Base-by-base conservation (phyloP, 1,140 invertebrate genomes). In the Eciton burchellii region DNA sequence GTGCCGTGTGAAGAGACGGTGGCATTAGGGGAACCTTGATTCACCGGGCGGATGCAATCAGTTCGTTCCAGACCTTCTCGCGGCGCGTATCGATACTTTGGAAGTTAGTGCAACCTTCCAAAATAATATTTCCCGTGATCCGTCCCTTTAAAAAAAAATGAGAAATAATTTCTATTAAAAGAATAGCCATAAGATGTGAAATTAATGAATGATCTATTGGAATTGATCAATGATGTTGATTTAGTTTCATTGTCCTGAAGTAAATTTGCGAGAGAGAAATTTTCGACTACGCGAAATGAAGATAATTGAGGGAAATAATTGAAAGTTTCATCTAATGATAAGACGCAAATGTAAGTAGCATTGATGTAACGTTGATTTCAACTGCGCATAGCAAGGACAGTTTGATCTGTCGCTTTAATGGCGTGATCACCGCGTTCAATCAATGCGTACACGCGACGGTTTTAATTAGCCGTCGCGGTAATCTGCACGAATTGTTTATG, bases 331-430 rank as follows among this genome's bases (percentile, higher is more conserved):
- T 14, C 16, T 47, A 49, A 74, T 16, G 57, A 62, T 76, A 21
- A 47, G 4, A 68, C 16, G 26, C 3, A 43, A 3, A 66, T 11
- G 4, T 41, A 56, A 21, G n/a, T 29, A 52, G 21, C 47, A 26
- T 56, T 56, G 74, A 57, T 59, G 74, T 54, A 54, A 66, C 16
- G 11, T 6, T 35, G 21, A 54, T 35, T 43, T 77, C 66, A 68
- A 43, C 0, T 49, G 56, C 24, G 24, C 12, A 21, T 16, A 26
- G 41, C 63, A 79, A 79, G 49, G 41, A 68, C 63, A 79, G 52
- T 70, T 79, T 79, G 63, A 79, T 68, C 43, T 68, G n/a, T 57
- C n/a, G 43, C 35, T 19, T 79, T 70, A 79, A 68, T 45, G n/a
- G 11, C 24, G 43, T 24, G 29, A 79, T 79, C 63, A n/a, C 6